These are phyloP conservation scores for Heliconius hewitsoni DNA, from an alignment of 1,140 invertebrate species.

Conservation along the genomic window DNA sequence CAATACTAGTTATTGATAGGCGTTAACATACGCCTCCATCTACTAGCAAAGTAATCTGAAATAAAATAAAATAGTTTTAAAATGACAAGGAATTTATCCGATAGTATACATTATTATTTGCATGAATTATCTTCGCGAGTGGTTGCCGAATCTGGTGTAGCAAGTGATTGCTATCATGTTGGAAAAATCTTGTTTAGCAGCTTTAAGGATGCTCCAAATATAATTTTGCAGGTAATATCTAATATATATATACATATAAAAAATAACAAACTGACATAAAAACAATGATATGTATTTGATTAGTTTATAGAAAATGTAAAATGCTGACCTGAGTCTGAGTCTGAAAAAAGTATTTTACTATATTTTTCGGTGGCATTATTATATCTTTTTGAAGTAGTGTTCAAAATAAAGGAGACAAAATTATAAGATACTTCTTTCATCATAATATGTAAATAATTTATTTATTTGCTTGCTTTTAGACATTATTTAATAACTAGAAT, in stretches of 20 bases:
- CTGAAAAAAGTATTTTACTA: too few relatives aligned
- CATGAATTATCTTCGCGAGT: slow-evolving; percentile 6
- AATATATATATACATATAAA: not conserved
- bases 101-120: not conserved
- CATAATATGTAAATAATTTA: too few relatives aligned
- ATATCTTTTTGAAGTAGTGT: too few relatives aligned
- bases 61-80: not conserved
- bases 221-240: slow-evolving; percentile 23
- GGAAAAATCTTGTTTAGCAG: slow-evolving; percentile 30
- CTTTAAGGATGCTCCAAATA: slow-evolving; percentile 27
- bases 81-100: not conserved
- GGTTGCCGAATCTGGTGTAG: slow-evolving; percentile 24
- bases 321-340: too few relatives aligned
- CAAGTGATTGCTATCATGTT: slow-evolving; percentile 29
- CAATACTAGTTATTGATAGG: not conserved
- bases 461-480: too few relatives aligned
- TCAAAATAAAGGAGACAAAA: too few relatives aligned
- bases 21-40: not conserved
- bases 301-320: too few relatives aligned
- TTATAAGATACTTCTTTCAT: too few relatives aligned
- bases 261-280: too few relatives aligned
- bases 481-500: too few relatives aligned
- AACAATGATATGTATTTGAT: too few relatives aligned
- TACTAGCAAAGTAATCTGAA: not conserved
- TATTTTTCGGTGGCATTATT: too few relatives aligned